phyloP scores from a whole-genome alignment of 92 coral and sea anemone genomes.

The Actinostola sp. region DNA sequence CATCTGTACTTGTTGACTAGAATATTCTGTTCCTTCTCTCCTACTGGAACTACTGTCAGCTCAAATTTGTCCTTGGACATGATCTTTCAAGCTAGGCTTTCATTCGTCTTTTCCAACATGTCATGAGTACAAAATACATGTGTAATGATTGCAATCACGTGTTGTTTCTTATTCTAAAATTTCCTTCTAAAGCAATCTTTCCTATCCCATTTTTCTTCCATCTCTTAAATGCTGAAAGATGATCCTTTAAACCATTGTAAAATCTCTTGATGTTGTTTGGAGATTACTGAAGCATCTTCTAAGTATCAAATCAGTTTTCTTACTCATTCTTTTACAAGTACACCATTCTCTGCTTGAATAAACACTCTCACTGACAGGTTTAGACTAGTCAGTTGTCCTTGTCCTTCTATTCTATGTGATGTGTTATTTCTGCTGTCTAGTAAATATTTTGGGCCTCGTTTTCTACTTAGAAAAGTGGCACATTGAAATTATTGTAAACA shows the following conservation, averaged over 20 bases:
- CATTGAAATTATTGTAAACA: conserved; percentile 1
- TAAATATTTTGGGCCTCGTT: background rate
- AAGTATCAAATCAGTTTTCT: background rate
- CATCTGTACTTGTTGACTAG: background rate
- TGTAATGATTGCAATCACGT: conserved; percentile 7
- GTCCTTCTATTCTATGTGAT: background rate
- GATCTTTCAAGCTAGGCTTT: background rate
- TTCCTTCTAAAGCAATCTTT: background rate
- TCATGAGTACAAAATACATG: background rate
- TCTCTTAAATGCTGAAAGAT: background rate
- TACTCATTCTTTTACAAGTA: background rate
- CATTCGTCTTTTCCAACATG: conserved; percentile 21
- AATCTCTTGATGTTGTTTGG: background rate
- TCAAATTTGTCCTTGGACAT: conserved; percentile 14
- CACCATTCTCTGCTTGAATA: background rate
- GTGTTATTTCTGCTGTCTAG: background rate
- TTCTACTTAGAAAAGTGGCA: background rate
- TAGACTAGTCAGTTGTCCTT: background rate
- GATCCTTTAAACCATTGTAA: background rate
- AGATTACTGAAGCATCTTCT: background rate
- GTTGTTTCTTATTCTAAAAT: background rate
- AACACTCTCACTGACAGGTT: background rate
- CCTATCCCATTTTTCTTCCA: background rate
- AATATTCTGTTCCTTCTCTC: background rate
- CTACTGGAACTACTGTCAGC: no score